These are phyloP conservation scores for Streptopelia turtur DNA, from an alignment of 2,797 vertebrate species.

Conservation along the genomic window DNA sequence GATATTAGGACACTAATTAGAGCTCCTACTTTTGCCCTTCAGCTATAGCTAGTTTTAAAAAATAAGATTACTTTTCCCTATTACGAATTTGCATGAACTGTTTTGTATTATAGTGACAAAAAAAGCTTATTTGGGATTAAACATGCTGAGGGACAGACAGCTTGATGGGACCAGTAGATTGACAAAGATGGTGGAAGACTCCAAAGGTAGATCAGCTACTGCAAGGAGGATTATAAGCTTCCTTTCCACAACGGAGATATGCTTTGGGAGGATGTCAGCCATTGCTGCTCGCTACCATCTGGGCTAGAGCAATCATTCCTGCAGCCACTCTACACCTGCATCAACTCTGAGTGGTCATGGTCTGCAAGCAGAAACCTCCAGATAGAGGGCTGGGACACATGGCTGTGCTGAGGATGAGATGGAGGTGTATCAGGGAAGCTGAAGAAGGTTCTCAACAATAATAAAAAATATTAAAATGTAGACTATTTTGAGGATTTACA, in stretches of 20 bases:
- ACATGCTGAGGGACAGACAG: rapidly evolving
- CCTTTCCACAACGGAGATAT: background rate
- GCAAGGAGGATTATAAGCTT: background rate
- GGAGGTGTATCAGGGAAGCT: background rate
- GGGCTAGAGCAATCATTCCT: background rate
- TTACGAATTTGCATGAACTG: background rate
- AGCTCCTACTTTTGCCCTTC: background rate
- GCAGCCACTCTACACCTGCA: background rate
- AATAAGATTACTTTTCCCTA: background rate
- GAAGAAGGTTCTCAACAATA: background rate
- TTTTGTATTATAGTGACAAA: background rate
- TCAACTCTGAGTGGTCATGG: rapidly evolving
- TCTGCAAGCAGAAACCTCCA: background rate
- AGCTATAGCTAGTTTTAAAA: background rate
- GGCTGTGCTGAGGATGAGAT: background rate
- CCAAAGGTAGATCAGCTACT: background rate
- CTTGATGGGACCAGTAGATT: background rate
- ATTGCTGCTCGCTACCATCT: rapidly evolving
- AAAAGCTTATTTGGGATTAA: background rate
- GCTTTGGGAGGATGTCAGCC: background rate
- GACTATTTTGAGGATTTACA: background rate
- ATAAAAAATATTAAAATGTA: background rate
- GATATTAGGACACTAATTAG: background rate
- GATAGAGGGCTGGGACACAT: background rate
- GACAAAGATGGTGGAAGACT: background rate